Evolutionary conservation across 1,140 invertebrate species (phyloP).

Genomic region (Metopolophium dirhodum): DNA sequence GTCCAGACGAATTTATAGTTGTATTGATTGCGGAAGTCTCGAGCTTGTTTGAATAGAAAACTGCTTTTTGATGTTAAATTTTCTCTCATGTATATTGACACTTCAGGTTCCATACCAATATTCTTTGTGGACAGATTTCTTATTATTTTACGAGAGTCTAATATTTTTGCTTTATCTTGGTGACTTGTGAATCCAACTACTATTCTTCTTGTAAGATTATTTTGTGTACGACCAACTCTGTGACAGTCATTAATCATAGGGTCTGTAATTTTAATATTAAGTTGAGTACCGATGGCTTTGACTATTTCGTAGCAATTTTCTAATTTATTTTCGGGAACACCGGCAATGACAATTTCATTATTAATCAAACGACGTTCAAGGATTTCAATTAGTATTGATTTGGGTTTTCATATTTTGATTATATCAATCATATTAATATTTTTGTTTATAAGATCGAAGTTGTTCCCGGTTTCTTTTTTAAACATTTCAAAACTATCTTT

Average conservation of each 20-base stretch:
- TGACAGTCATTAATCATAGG: conserved; percentile 24
- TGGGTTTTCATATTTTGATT: conserved; percentile 17
- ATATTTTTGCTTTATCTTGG: conserved; percentile 9
- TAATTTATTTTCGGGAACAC: conserved; percentile 14
- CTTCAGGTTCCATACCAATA: neutral
- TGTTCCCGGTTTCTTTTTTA: neutral
- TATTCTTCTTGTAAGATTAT: conserved; percentile 15
- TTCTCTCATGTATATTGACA: conserved; percentile 12
- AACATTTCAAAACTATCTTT: conserved; percentile 21
- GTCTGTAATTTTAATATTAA: neutral
- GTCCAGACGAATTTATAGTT: conserved; percentile 25
- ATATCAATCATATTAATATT: too few relatives aligned
- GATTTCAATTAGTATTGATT: conserved; percentile 10
- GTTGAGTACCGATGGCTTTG: neutral
- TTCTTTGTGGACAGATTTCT: neutral
- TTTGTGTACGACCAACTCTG: neutral
- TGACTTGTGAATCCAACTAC: neutral
- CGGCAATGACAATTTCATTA: conserved; percentile 20
- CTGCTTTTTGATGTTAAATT: neutral
- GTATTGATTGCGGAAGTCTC: neutral
- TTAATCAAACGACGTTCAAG: neutral
- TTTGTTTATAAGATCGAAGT: neutral
- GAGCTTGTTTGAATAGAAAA: conserved; percentile 9
- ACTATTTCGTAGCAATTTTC: conserved; percentile 29
- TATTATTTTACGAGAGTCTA: conserved; percentile 15